Conservation (phyloP, 2,888 invertebrate species). For the Disparrhopalites patrizii region DNA sequence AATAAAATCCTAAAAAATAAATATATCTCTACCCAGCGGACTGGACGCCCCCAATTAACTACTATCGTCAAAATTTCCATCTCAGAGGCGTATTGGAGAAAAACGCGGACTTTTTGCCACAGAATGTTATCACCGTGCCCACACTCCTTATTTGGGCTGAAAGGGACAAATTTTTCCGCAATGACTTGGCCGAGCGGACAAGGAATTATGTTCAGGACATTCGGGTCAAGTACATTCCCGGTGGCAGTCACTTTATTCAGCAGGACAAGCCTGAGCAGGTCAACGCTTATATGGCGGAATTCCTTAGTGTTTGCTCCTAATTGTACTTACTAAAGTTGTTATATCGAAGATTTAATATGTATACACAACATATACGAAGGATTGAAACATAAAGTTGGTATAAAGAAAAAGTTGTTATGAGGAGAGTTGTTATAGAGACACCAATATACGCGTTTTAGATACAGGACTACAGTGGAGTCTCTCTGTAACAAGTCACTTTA, state of each 20-base stretch:
- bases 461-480: too few species aligned
- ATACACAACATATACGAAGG: too few species aligned
- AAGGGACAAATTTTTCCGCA: slow-evolving; percentile 51
- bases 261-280: slow-evolving; percentile 58
- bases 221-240: slow-evolving; percentile 54
- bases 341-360: too few species aligned
- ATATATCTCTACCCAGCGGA: too few species aligned
- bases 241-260: slow-evolving; percentile 58
- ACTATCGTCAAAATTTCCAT: slow-evolving; percentile 54
- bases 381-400: too few species aligned
- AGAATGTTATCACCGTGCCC: slow-evolving; percentile 52
- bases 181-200: slow-evolving; percentile 51
- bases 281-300: slow-evolving; percentile 54
- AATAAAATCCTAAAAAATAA: too few species aligned
- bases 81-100: background rate
- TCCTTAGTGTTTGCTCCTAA: too few species aligned
- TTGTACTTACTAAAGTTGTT: too few species aligned
- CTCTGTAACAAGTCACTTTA: too few species aligned
- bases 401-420: too few species aligned
- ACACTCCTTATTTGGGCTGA: slow-evolving; percentile 53
- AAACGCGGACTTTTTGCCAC: slow-evolving; percentile 16
- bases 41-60: slow-evolving; percentile 58
- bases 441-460: too few species aligned
- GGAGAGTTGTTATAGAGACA: too few species aligned
- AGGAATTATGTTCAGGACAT: slow-evolving; percentile 54